These are phyloP conservation scores for Sanderia malayensis DNA, from an alignment of 30 jellyfish, hydroid and myxozoan species.

Conservation along the genomic window DNA sequence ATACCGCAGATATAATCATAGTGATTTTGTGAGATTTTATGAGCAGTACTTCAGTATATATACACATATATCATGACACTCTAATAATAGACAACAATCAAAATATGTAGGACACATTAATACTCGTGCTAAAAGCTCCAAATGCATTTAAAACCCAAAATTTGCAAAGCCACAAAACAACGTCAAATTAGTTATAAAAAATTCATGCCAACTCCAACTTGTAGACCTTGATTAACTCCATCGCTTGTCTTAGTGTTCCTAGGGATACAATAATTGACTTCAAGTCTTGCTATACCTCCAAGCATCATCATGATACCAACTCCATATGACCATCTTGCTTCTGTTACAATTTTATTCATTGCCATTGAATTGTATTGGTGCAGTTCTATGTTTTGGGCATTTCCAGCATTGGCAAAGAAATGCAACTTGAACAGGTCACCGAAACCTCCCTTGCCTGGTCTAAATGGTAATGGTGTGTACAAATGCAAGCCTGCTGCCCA, in stretches of 20 bases:
- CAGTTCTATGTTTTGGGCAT: constrained; percentile 46
- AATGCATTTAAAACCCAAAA: too few species aligned
- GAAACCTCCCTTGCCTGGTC: constrained; percentile 96
- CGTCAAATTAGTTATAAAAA: too few species aligned
- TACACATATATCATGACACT: too few species aligned
- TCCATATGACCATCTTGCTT: constrained; percentile 94
- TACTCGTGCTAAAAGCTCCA: too few species aligned
- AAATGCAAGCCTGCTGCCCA: constrained; percentile 94
- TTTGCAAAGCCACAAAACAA: too few species aligned
- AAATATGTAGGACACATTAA: too few species aligned
- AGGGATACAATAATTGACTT: constrained; percentile 92
- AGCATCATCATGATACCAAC: constrained; percentile 90
- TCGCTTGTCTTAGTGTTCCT: constrained; percentile 86
- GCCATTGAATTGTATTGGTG: constrained; percentile 19
- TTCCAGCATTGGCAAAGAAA: constrained; percentile 92
- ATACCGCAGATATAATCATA: too few species aligned
- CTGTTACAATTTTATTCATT: constrained; percentile 49
- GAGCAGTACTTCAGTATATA: too few species aligned
- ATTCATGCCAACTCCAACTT: constrained; percentile 93
- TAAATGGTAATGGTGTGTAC: constrained; percentile 95
- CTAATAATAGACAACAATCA: too few species aligned
- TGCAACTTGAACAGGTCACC: constrained; percentile 91
- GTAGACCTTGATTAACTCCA: constrained; percentile 83
- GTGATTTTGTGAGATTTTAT: too few species aligned
- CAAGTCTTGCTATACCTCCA: constrained; percentile 95